Evolutionary conservation across 2,797 vertebrate species (phyloP), one percentile per base, ranked within the genome.

Genomic region (Rhinogobio ventralis): DNA sequence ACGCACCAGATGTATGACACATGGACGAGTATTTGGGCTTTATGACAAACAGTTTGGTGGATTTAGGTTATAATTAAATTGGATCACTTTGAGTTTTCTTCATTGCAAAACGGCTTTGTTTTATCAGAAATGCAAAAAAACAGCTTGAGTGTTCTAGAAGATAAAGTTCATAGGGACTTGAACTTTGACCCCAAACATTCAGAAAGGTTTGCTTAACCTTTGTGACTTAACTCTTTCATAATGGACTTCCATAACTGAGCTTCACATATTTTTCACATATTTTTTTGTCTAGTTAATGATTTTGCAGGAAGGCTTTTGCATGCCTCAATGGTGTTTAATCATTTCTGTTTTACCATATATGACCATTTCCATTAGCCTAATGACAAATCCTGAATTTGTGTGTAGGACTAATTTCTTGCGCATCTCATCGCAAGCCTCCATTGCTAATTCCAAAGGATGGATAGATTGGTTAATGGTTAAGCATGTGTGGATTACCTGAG

Each of bases 1-100:
- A 49, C 39, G 60, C 67, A 66, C 55, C 84, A 87, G 53, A 79
- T 49, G 74, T 28, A 57, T 10, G 68, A 86, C 81, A 89, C 46
- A 76, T 66, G 79, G 72, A 67, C 9, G n/a, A 84, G 42, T 17
- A 57, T 66, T 45, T 75, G 82, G 25, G 28, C 84, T 86, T 83
- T 60, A 51, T 86, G 77, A 64, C 60, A 57, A 83, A 86, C 75
- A 74, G 80, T 88, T 89, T 82, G 83, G 36, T 85, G 76, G 85
- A 88, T 88, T 81, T 86, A 46, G 53, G 76, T 55, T 86, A 42
- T 81, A 86, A 88, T 87, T 86, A 85, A 87, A 57, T 20, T 30
- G 51, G 36, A 71, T 25, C 80, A 67, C 74, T 69, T 75, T 60
- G 42, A 71, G 49, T 51, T 78, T 33, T 51, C 75, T 74, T 84